Base-by-base conservation (phyloP, 1,140 invertebrate genomes). In the Drosophila simulans region DNA sequence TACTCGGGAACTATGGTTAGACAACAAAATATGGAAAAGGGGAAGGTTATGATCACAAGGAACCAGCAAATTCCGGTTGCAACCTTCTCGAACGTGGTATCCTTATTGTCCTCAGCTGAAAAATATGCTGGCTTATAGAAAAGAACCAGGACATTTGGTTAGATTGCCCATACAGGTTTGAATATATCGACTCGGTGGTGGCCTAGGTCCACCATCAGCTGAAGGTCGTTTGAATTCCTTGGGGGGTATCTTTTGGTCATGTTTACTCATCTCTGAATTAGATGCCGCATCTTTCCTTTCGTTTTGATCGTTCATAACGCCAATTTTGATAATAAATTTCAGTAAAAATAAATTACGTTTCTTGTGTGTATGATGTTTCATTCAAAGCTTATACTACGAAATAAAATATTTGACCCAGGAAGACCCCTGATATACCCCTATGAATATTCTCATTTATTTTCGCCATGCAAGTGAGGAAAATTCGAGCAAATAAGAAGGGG, bases 1-100 rank as follows among this genome's bases (percentile, higher is more conserved):
- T 97, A 97, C 90, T 98, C 97, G 2, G 48, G 17, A 1, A 91
- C 68, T 0, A 60, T 39, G 93, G 96, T 96, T 79, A 97, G 95
- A 80, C 95, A 96, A 91, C 96, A 94, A 90, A 95, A 97, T 20
- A 97, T 90, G 7, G 96, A 97, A 81, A 97, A 94, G 2, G 97
- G 97, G 58, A 98, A 94, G 0, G 96, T 97, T 11, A 97, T 80
- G 58, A 97, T 93, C 45, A 97, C 93, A 4, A 97, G 88, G 12
- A 97, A 64, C 63, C 96, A 93, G 12, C 97, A 97, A 35, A 96
- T 31, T 10, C 7, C 92, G 13, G 95, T 90, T 3, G 95, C 96
- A 1, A 97, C 95, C 69, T 95, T 93, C 90, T 98, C 97, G 20
- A 77, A 69, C 0, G 13, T 3, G 0, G 74, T 12, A 1, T 22